phyloP scores from a whole-genome alignment of 2,888 invertebrate genomes.

The Epistrophe eligans region DNA sequence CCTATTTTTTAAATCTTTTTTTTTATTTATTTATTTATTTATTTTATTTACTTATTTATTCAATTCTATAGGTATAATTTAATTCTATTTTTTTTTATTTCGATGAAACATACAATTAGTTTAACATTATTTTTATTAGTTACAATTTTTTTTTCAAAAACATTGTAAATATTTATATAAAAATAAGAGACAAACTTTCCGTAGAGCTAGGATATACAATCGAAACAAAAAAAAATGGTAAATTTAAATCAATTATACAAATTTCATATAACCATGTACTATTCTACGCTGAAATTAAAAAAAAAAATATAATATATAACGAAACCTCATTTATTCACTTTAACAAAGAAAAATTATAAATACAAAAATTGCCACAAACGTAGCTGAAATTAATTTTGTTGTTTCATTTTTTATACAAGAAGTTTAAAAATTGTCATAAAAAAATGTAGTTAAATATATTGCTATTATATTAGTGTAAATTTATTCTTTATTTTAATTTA shows the following conservation, averaged over 20 bases:
- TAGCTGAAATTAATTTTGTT: slow-evolving; percentile 33
- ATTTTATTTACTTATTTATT: too few relatives aligned
- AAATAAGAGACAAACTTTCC: slow-evolving; percentile 44
- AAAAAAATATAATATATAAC: not conserved
- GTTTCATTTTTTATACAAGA: slow-evolving; percentile 21
- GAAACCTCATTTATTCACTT: slow-evolving; percentile 58
- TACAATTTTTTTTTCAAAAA: not conserved
- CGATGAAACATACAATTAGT: not conserved
- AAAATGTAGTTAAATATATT: slow-evolving; percentile 17
- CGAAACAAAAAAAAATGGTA: slow-evolving; percentile 26
- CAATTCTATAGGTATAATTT: too few relatives aligned
- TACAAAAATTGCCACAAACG: slow-evolving; percentile 57
- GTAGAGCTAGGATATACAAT: slow-evolving; percentile 55
- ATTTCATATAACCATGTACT: slow-evolving; percentile 41
- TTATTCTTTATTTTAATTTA: slow-evolving; percentile 29
- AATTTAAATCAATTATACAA: slow-evolving; percentile 67
- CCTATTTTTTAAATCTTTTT: slow-evolving; percentile 45
- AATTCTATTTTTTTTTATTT: not conserved
- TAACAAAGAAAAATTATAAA: not conserved
- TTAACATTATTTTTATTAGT: not conserved
- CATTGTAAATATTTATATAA: slow-evolving; percentile 52
- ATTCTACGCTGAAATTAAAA: slow-evolving; percentile 36
- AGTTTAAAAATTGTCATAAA: slow-evolving; percentile 17
- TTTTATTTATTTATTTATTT: too few relatives aligned
- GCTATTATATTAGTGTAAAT: slow-evolving; percentile 8